Base-by-base conservation (phyloP, 2,113 vertebrate genomes). In the Anser cygnoides region DNA sequence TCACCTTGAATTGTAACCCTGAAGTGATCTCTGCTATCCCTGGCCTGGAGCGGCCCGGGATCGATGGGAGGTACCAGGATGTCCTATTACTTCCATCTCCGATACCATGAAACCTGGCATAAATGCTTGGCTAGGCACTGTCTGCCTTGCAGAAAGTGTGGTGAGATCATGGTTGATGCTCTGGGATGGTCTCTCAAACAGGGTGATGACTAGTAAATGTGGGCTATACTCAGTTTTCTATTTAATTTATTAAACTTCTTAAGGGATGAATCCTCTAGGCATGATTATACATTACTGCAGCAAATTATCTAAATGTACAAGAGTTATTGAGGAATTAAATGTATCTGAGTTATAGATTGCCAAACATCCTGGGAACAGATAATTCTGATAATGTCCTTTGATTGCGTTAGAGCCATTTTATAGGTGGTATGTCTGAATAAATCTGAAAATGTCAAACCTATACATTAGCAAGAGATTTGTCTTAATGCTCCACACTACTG, bases 321-420 rank as follows among this genome's bases (percentile, higher is more conserved):
- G 74, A 92, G 73, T 85, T 96, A 92, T 55, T 75, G 74, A 77
- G 81, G 87, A 92, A 70, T 92, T 91, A 92, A 95, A 96, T 90
- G 93, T 50, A 52, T 82, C 73, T 91, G 77, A 76, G 79, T 66
- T 97, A 84, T n/a, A 54, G 84, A 94, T 89, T 91, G 93, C 82
- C 93, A 95, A 89, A 92, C 62, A 58, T 72, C 82, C 73, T 46
- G 35, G 58, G 93, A 96, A 89, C 66, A 83, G 89, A 92, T 52
- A 91, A 92, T 95, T 91, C 91, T 77, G 59, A 79, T 92, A 71
- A 90, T 77, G 85, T 87, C 62, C 79, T 92, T 65, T 89, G 84
- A 86, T 90, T 92, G 71, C 86, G 44, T 84, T 90, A 91, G 59
- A 96, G 72, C 50, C 31, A 15, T 93, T 96, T 96, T 83, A 67